These are phyloP conservation scores for Lamellibrachia columna DNA, from an alignment of 2,888 invertebrate species.

Conservation along the genomic window DNA sequence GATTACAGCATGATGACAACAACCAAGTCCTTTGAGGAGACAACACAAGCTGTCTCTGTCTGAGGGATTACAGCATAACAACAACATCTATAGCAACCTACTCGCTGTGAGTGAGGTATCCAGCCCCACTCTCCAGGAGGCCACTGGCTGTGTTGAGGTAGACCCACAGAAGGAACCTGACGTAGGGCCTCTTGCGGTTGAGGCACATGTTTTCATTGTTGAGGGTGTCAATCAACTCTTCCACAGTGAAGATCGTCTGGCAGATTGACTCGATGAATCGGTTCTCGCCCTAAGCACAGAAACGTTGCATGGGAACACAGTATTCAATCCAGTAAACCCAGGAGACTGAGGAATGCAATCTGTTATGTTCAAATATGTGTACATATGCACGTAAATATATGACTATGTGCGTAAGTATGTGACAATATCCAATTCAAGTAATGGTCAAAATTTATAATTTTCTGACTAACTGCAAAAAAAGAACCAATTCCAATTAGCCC, in stretches of 20 bases:
- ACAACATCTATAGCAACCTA: conserved; percentile 39
- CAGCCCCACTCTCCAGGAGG: conserved; percentile 59
- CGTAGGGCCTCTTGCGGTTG: conserved; percentile 60
- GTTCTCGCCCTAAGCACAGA: conserved; percentile 60
- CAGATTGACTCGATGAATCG: conserved; percentile 65
- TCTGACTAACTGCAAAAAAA: no score
- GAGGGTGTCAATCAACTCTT: conserved; percentile 62
- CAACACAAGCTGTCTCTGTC: no score
- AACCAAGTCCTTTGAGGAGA: no score
- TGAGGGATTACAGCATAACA: no score
- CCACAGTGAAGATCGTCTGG: conserved; percentile 63
- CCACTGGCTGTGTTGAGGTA: conserved; percentile 60
- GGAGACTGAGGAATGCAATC: neutral
- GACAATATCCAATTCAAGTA: no score
- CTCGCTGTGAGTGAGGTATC: conserved; percentile 64
- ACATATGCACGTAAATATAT: neutral
- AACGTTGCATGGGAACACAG: neutral
- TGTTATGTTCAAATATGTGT: neutral
- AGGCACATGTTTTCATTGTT: conserved; percentile 59
- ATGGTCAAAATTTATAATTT: no score
- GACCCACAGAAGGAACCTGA: conserved; percentile 63
- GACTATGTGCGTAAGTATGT: neutral
- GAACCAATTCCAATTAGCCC: no score
- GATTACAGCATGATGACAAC: no score
- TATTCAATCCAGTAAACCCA: neutral